phyloP scores from a whole-genome alignment of 2,797 vertebrate species.

The Numenius phaeopus region DNA sequence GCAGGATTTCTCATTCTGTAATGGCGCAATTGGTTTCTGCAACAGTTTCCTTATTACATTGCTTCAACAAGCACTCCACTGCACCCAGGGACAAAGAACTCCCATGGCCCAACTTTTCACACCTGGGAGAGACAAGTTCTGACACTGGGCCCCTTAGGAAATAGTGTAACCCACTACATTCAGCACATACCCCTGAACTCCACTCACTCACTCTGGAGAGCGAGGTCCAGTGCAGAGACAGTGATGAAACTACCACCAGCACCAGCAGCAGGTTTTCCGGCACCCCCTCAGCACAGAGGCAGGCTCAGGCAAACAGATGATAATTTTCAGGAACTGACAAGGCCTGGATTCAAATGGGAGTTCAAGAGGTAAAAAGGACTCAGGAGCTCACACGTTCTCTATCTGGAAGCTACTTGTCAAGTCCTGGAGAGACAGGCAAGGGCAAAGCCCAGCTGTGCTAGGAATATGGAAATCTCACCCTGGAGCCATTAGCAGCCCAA shows the following conservation, averaged over 20 bases:
- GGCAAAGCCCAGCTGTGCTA: conserved; percentile 36
- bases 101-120: background rate
- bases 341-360: background rate
- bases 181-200: background rate
- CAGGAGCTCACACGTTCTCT: background rate
- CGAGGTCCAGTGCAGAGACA: background rate
- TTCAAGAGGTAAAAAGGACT: conserved; percentile 24
- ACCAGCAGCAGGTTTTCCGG: background rate
- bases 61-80: background rate
- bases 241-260: background rate
- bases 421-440: background rate
- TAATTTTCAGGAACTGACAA: conserved; percentile 21
- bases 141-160: background rate
- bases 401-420: conserved; percentile 53
- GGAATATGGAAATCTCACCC: background rate
- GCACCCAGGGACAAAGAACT: background rate
- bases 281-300: background rate
- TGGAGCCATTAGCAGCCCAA: background rate
- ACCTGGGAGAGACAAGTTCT: background rate
- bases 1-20: background rate
- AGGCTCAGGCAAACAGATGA: conserved; percentile 29
- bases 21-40: background rate
- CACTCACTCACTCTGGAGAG: background rate
- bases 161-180: background rate
- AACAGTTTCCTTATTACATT: background rate